phyloP scores from a whole-genome alignment of 2,888 invertebrate species.

The Norana najaformis region DNA sequence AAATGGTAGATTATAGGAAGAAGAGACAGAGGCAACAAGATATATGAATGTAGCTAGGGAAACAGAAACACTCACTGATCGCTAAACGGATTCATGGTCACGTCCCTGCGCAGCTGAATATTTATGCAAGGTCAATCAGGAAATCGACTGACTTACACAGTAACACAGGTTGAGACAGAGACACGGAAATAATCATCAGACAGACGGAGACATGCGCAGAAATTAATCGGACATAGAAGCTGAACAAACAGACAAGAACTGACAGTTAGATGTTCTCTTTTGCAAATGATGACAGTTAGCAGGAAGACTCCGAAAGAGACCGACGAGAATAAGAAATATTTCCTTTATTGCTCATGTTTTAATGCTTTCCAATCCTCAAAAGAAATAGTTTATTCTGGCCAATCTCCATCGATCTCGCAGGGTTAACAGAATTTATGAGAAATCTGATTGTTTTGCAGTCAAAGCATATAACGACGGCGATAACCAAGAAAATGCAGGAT shows the following conservation, averaged over 20 bases:
- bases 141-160: background rate
- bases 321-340: slow-evolving; percentile 5
- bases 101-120: background rate
- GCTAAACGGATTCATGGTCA: background rate
- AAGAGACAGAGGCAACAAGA: background rate
- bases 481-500: background rate
- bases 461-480: background rate
- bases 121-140: slow-evolving; percentile 13
- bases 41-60: background rate
- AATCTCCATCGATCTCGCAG: background rate
- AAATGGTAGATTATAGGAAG: background rate
- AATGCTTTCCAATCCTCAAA: background rate
- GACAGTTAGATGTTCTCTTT: background rate
- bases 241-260: slow-evolving; percentile 1
- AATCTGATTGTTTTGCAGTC: background rate
- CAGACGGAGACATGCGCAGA: background rate
- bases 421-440: slow-evolving; percentile 6
- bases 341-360: background rate
- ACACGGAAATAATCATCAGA: background rate
- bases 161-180: background rate
- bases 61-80: background rate
- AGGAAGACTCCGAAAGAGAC: background rate
- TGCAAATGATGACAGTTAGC: background rate
- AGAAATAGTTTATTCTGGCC: background rate
- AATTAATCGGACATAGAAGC: slow-evolving; percentile 5